Percentiles rank a stretch among this genome's conserved stretches.
These are phyloP conservation scores for Dryas iulia DNA, from an alignment of 1,140 invertebrate genomes.

Conservation along the genomic window DNA sequence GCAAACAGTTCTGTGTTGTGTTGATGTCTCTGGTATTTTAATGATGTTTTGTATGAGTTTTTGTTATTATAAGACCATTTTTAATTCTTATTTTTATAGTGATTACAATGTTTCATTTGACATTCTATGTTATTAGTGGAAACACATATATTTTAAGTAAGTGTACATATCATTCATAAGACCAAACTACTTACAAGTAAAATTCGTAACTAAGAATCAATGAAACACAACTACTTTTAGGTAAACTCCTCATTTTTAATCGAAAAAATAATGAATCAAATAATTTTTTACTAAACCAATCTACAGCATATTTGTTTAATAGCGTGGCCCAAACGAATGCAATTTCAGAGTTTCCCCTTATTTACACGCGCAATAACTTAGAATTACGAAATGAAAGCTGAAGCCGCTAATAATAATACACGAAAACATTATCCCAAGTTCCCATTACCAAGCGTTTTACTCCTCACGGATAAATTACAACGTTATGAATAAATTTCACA, in stretches of 20 bases:
- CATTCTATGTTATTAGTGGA: too few species aligned
- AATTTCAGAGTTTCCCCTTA: constrained; percentile 46
- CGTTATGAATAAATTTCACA: constrained; percentile 80
- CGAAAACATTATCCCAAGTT: constrained; percentile 63
- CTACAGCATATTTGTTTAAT: constrained; percentile 4
- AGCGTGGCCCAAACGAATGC: constrained; percentile 11
- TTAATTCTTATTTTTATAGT: too few species aligned
- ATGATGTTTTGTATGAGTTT: not conserved
- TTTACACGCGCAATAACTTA: constrained; percentile 60
- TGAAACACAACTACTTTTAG: too few species aligned
- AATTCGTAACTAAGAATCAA: too few species aligned
- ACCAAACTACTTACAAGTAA: too few species aligned
- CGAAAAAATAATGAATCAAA: not conserved
- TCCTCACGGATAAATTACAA: constrained; percentile 73
- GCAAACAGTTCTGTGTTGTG: not conserved
- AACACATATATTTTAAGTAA: too few species aligned
- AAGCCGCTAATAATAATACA: constrained; percentile 70
- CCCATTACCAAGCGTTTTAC: constrained; percentile 71
- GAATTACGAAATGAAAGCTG: constrained; percentile 64
- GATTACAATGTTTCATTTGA: too few species aligned
- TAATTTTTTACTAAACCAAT: constrained; percentile 1
- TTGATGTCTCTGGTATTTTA: not conserved
- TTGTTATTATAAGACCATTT: too few species aligned
- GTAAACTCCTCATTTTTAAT: not conserved
- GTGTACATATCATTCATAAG: too few species aligned